Percentiles rank a stretch among this genome's conserved stretches.
Evolutionary conservation across 2,113 vertebrate genomes (phyloP).

Genomic region (Galeopterus variegatus): DNA sequence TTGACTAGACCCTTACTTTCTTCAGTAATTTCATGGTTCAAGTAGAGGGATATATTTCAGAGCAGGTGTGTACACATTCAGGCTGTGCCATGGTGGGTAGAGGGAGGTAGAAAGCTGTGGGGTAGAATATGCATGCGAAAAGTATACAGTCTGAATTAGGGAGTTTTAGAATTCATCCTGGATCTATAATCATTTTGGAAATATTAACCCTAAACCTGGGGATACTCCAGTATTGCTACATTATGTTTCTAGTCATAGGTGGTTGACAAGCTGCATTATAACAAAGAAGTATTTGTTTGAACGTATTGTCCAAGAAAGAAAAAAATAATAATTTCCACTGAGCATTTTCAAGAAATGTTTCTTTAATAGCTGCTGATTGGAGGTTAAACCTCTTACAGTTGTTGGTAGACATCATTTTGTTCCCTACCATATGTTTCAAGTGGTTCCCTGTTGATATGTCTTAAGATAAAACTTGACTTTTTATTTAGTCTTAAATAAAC

Average conservation of each 20-base stretch:
- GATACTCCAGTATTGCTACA: not conserved
- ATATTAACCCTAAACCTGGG: not conserved
- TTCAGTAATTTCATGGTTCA: slow-evolving; percentile 24
- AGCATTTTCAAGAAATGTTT: slow-evolving; percentile 34
- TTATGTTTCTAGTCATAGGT: not conserved
- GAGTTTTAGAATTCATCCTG: not conserved
- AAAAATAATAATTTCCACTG: not conserved
- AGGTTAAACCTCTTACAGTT: not conserved
- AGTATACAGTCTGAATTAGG: not conserved
- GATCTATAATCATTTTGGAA: not conserved
- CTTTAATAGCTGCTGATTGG: not conserved
- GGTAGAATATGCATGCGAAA: not conserved
- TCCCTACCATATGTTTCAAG: not conserved
- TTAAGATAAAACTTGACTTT: slow-evolving; percentile 49
- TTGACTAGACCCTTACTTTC: not conserved
- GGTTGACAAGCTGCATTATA: not conserved
- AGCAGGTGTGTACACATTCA: not conserved
- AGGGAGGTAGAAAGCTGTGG: not conserved
- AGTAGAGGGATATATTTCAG: not conserved
- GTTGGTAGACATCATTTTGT: not conserved
- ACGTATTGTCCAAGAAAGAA: slow-evolving; percentile 14
- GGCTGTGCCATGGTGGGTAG: not conserved
- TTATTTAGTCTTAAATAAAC: slow-evolving; percentile 46
- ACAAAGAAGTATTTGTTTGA: slow-evolving; percentile 26
- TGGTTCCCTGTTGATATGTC: not conserved